Base-by-base conservation (phyloP, 1,140 invertebrate species). In the Leptinotarsa defecta region DNA sequence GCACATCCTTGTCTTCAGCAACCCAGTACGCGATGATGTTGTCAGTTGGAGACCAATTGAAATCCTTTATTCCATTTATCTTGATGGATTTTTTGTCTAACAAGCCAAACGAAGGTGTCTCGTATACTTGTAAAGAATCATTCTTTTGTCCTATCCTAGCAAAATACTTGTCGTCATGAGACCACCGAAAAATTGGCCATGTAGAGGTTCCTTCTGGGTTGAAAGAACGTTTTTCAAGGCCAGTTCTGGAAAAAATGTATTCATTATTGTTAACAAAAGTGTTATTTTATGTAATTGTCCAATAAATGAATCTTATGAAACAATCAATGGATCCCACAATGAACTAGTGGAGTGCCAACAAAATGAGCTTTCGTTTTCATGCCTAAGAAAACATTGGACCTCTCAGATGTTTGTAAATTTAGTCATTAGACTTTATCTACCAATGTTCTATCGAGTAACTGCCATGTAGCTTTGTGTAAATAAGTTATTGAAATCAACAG, bases 1-100 rank as follows among this genome's bases (percentile, higher is more conserved):
- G 95, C 5, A 97, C 95, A 79, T 94, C 94, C 84, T 96, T 96
- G 82, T 98, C 94, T 88, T 99, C 98, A 19, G 96, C 95, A n/a
- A 98, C 95, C 97, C 98, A 99, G 85, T 98, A 99, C 5, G 97
- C 97, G 48, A 99, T 90, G 43, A 96, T 90, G 83, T 98, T 98
- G 83, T 99, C 96, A 13, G 96, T 96, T 1, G 98, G 98, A 17
- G 97, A 99, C 98, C 98, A 99, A 78, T 93, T 94, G 86, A 99
- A 99, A 84, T 98, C 96, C 78, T 94, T 91, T 68, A 98, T 95
- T 52, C 95, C 96, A 11, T 91, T 89, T 34, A 98, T 94, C 85
- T 97, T 98, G 70, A 99, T 92, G 80, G 95, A 97, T 84, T 98
- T 98, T 85, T 98, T 96, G 73, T 98, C 96, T 1, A 98, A 86